Evolutionary conservation across 2,888 invertebrate species (phyloP).

Genomic region (Spialia ferax): DNA sequence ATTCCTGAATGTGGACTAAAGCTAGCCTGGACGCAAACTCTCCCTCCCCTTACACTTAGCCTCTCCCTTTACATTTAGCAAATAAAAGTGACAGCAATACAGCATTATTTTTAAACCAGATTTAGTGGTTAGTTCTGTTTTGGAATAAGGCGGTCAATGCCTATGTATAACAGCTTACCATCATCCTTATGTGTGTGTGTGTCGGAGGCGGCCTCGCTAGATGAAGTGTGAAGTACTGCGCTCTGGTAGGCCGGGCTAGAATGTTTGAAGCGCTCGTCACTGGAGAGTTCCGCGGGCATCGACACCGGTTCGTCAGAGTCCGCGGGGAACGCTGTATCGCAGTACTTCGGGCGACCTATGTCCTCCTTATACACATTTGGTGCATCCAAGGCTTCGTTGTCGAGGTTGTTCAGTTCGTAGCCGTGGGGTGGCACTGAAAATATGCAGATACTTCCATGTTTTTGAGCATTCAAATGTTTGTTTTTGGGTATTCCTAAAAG

Average conservation of each 20-base stretch:
- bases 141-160: no score
- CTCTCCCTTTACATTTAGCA: no score
- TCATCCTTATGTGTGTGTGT: constrained; percentile 70
- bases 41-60: no score
- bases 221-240: constrained; percentile 88
- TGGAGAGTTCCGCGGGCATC: constrained; percentile 73
- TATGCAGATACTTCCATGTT: background rate
- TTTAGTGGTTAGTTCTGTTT: no score
- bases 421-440: constrained; percentile 87
- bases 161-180: no score
- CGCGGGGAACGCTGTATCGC: constrained; percentile 67
- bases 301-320: constrained; percentile 80
- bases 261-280: constrained; percentile 88
- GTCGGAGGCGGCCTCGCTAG: constrained; percentile 70
- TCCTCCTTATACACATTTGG: constrained; percentile 84
- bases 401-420: constrained; percentile 89
- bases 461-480: no score
- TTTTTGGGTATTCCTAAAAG: no score
- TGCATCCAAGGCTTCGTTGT: constrained; percentile 88
- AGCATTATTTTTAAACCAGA: no score
- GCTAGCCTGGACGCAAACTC: no score
- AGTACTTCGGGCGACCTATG: constrained; percentile 61
- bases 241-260: constrained; percentile 92
- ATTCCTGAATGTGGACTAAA: no score
- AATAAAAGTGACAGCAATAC: no score